Evolutionary conservation across 2,113 vertebrate genomes (phyloP).

Genomic region (Bubo bubo): DNA sequence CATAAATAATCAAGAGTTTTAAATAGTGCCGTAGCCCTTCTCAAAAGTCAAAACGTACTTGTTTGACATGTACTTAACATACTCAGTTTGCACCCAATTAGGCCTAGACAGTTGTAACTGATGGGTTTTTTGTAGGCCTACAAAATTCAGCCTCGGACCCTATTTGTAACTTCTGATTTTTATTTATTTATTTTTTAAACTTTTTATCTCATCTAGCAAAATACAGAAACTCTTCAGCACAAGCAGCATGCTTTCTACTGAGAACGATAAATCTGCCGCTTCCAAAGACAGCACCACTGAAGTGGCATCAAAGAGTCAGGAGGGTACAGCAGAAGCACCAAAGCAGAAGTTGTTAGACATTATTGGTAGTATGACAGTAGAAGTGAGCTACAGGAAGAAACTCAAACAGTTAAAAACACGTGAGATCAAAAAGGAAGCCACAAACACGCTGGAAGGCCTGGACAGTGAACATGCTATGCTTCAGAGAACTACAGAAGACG

Average conservation of each 20-base stretch:
- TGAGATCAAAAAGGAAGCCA: slow-evolving; percentile 3
- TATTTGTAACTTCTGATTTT: background rate
- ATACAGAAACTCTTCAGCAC: slow-evolving; percentile 61
- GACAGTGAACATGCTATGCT: slow-evolving; percentile 65
- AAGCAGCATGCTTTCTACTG: background rate
- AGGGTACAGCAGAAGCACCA: background rate
- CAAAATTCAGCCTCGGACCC: background rate
- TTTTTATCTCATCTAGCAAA: slow-evolving; percentile 12
- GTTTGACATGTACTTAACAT: background rate
- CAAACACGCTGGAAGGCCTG: background rate
- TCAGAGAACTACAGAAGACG: slow-evolving; percentile 56
- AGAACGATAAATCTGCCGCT: slow-evolving; percentile 24
- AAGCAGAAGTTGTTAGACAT: slow-evolving; percentile 82
- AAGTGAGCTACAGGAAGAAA: slow-evolving; percentile 79
- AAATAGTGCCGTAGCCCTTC: background rate
- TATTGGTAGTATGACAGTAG: slow-evolving; percentile 87
- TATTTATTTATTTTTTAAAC: background rate
- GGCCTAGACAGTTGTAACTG: background rate
- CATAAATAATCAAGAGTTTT: background rate
- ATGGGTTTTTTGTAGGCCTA: background rate
- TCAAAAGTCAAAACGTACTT: background rate
- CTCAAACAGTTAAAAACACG: slow-evolving; percentile 55
- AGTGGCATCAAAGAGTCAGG: background rate
- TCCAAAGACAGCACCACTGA: background rate
- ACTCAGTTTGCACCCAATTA: background rate